Evolutionary conservation across 2,797 vertebrate genomes (phyloP).

Genomic region (Pterois miles): DNA sequence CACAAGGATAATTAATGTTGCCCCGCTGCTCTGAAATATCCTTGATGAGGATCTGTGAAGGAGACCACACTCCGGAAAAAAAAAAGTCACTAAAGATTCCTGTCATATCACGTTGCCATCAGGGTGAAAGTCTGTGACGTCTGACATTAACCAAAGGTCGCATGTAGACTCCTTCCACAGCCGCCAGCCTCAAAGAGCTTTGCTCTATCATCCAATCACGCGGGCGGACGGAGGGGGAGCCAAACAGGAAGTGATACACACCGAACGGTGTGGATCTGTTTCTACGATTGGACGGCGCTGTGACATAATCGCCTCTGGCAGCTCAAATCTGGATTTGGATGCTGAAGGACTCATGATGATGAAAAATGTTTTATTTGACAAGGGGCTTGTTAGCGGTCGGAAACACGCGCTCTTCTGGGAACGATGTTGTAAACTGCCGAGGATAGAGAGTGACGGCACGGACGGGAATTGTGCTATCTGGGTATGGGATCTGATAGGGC

Average conservation of each 20-base stretch:
- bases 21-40: slow-evolving; percentile 53
- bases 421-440: slow-evolving; percentile 41
- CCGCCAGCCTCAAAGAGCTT: slow-evolving; percentile 55
- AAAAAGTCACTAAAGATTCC: slow-evolving; percentile 70
- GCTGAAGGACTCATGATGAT: slow-evolving; percentile 41
- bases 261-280: slow-evolving; percentile 27
- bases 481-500: slow-evolving; percentile 49
- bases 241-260: slow-evolving; percentile 70
- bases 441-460: slow-evolving; percentile 35
- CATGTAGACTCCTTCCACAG: slow-evolving; percentile 73
- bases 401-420: slow-evolving; percentile 47
- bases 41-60: slow-evolving; percentile 67
- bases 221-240: background rate
- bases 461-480: slow-evolving; percentile 34
- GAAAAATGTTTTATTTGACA: slow-evolving; percentile 60
- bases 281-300: slow-evolving; percentile 34
- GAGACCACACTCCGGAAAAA: slow-evolving; percentile 24
- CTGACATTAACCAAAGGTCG: slow-evolving; percentile 88
- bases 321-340: slow-evolving; percentile 58
- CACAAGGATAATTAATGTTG: slow-evolving; percentile 60
- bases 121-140: slow-evolving; percentile 76
- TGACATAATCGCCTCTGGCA: slow-evolving; percentile 58
- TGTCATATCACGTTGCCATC: slow-evolving; percentile 80
- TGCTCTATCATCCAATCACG: slow-evolving; percentile 50
- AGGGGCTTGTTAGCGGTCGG: slow-evolving; percentile 53